Base-by-base conservation (phyloP, 1,140 invertebrate genomes). In the Temnothorax curvispinosus region DNA sequence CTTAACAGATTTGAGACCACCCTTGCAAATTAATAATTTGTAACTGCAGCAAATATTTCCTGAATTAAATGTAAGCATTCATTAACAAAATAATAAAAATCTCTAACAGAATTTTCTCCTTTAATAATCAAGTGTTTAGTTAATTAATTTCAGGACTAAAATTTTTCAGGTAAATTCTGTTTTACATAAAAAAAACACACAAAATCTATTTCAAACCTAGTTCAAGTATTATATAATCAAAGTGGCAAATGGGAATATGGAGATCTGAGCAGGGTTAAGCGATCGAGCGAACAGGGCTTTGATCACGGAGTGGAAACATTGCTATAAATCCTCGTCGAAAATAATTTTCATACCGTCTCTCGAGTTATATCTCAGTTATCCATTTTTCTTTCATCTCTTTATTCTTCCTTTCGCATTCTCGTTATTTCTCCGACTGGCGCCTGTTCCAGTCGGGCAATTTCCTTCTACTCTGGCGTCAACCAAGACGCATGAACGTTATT, bases 381-480 rank as follows among this genome's bases (percentile, higher is more conserved):
- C 38, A 56, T 58, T 47, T 38, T 50, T 80, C 56, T 32, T 60
- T 58, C 58, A 47, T 72, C 52, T 41, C 41, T 69, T 50, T 76
- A 77, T 80, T 44, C 54, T 62, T 67, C 8, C 27, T 69, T 84
- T 8, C 7, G 50, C 41, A 50, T 56, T 69, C 58, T 62, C 76
- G 56, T 50, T 71, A 78, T 81, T 87, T 82, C n/a, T 44, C 21
- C 60, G 35, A 27, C 50, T 84, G 76, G 85, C 60, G 67, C 52
- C 50, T 74, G 54, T 86, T 77, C 56, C 77, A 77, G 58, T 41
- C 58, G 77, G 64, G 74, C 88, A 89, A 85, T 90, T 87, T 85
- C 58, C 67, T 82, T 69, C 82, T 58, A 56, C 35, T 54, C 18
- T 18, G 60, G 21, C 52, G 54, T 84, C 18, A 47, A 85, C 50